Conservation (phyloP, 1,140 invertebrate genomes). For the Eulimnadia texana region DNA sequence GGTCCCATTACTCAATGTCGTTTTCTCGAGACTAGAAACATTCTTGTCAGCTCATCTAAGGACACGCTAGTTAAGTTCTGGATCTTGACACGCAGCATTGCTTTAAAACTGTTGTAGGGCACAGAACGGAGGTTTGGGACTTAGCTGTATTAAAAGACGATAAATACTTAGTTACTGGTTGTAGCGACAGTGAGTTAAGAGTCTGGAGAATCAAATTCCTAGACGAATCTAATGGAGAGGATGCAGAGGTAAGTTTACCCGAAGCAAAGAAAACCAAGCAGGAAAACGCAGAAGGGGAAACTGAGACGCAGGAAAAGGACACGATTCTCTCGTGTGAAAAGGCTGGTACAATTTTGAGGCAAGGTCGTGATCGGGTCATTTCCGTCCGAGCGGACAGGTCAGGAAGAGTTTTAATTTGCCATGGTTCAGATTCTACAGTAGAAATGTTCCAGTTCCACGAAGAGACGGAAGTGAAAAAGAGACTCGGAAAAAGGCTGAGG, state of each 20-base stretch:
- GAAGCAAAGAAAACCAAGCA: constrained; percentile 27
- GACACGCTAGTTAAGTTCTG: constrained; percentile 95
- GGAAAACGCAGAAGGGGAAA: constrained; percentile 24
- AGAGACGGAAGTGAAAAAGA: constrained; percentile 51
- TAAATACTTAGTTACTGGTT: constrained; percentile 69
- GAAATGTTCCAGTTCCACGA: constrained; percentile 71
- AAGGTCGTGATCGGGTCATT: constrained; percentile 54
- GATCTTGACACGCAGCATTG: constrained; percentile 88
- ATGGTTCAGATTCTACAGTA: constrained; percentile 61
- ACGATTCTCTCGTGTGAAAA: constrained; percentile 55
- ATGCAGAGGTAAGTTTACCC: constrained; percentile 11
- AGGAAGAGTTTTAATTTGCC: constrained; percentile 56
- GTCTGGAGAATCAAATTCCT: constrained; percentile 52
- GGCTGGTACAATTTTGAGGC: constrained; percentile 57
- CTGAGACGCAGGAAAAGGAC: constrained; percentile 38
- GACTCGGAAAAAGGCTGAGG: constrained; percentile 54
- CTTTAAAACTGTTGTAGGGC: constrained; percentile 70
- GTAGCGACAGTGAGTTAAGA: constrained; percentile 62
- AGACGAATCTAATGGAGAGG: constrained; percentile 26
- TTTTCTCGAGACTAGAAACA: constrained; percentile 59
- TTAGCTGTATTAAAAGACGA: constrained; percentile 64
- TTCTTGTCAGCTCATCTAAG: constrained; percentile 77
- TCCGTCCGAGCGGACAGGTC: constrained; percentile 46
- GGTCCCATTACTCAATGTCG: constrained; percentile 69
- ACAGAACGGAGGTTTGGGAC: constrained; percentile 55